These are phyloP conservation scores for Albula glossodonta DNA, from an alignment of 2,113 vertebrate genomes.

Conservation along the genomic window DNA sequence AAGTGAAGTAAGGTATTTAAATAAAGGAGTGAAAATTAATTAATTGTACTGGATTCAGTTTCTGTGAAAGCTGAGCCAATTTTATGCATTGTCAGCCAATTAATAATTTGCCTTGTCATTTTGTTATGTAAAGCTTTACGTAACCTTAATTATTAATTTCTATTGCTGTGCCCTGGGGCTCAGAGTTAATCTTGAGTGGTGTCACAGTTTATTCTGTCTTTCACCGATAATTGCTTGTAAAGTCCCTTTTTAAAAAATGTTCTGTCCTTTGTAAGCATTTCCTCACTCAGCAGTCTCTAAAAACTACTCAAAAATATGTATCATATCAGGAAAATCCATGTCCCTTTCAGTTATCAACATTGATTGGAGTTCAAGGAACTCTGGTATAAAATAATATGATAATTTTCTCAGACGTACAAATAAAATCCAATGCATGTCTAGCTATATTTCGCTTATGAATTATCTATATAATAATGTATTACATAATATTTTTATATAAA, in stretches of 20 bases:
- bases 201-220: slow-evolving; percentile 46
- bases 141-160: slow-evolving; percentile 50
- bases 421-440: neutral
- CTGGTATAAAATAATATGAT: too few relatives aligned
- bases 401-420: neutral
- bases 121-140: slow-evolving; percentile 36
- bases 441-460: neutral
- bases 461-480: neutral
- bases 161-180: slow-evolving; percentile 27
- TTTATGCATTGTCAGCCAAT: slow-evolving; percentile 5
- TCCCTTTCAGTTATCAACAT: neutral
- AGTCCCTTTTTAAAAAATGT: slow-evolving; percentile 38
- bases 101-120: slow-evolving; percentile 35
- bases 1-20: neutral
- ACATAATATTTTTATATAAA: neutral
- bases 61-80: slow-evolving; percentile 23
- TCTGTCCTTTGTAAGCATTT: slow-evolving; percentile 36
- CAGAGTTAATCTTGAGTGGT: slow-evolving; percentile 39
- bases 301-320: neutral
- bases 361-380: too few relatives aligned
- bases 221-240: slow-evolving; percentile 41
- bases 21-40: neutral
- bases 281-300: slow-evolving; percentile 39
- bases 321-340: neutral
- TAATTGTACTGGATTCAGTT: slow-evolving; percentile 10